These are phyloP conservation scores for Anarrhichthys ocellatus DNA, from an alignment of 2,113 vertebrate species.

Conservation along the genomic window DNA sequence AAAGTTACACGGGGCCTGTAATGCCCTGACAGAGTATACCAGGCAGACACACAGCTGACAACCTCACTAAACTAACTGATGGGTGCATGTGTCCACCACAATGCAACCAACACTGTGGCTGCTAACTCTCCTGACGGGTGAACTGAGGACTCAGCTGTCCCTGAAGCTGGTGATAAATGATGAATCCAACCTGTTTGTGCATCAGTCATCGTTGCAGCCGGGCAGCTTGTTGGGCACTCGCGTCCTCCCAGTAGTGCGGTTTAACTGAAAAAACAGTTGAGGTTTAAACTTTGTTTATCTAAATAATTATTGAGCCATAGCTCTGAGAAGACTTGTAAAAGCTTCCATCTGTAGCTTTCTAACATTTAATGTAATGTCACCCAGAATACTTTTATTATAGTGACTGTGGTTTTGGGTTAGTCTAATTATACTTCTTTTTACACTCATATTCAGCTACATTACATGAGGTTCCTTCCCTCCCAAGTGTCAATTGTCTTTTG, in stretches of 20 bases:
- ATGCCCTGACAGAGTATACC: too few species aligned
- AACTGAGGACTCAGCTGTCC: too few species aligned
- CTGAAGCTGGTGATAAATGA: background rate
- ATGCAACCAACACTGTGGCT: background rate
- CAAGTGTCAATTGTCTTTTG: background rate
- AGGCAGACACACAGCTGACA: too few species aligned
- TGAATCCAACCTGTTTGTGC: background rate
- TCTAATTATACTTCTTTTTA: background rate
- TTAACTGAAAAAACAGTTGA: background rate
- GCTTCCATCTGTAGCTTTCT: background rate
- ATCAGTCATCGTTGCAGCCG: background rate
- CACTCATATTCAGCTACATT: background rate
- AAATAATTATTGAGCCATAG: background rate
- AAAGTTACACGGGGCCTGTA: background rate
- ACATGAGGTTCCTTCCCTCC: background rate
- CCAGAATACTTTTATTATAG: background rate
- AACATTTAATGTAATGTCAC: background rate
- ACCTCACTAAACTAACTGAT: too few species aligned
- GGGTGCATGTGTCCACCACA: too few species aligned
- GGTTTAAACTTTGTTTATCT: background rate
- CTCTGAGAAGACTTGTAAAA: background rate
- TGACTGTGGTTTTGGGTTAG: background rate
- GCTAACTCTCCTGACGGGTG: background rate
- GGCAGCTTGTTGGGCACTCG: background rate
- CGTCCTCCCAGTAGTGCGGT: background rate